A percentile compares a stretch with the other conserved stretches of the same genome.
Conservation (phyloP, 2,113 vertebrate species). For the Sinocyclocheilus anshuiensis region DNA sequence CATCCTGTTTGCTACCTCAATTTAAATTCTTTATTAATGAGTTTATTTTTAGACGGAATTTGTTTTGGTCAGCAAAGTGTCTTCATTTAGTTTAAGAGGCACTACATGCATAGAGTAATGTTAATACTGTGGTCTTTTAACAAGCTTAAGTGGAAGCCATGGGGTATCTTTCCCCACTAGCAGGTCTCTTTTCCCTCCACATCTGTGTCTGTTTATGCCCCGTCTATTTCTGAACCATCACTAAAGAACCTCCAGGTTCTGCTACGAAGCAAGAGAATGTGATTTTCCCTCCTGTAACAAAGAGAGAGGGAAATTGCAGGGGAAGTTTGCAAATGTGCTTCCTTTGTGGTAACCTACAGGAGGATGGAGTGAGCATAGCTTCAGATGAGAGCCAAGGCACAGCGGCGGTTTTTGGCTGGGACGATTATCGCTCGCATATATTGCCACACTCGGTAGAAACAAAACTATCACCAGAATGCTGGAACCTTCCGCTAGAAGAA, state of each 20-base stretch:
- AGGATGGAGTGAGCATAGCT: constrained; percentile 57
- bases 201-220: constrained; percentile 62
- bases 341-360: constrained; percentile 57
- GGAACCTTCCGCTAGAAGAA: constrained; percentile 56
- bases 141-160: constrained; percentile 46
- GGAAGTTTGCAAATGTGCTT: constrained; percentile 60
- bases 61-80: constrained; percentile 19
- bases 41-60: neutral
- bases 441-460: constrained; percentile 61
- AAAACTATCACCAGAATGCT: constrained; percentile 59
- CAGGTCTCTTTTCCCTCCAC: constrained; percentile 40
- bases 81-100: neutral
- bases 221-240: constrained; percentile 59
- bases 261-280: constrained; percentile 45
- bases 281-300: constrained; percentile 51
- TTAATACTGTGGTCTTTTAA: constrained; percentile 42
- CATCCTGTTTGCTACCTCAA: neutral
- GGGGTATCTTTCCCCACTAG: constrained; percentile 46
- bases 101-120: neutral
- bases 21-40: neutral
- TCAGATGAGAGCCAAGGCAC: constrained; percentile 59
- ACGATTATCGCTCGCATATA: constrained; percentile 65
- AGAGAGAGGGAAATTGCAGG: constrained; percentile 55
- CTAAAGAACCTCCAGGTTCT: constrained; percentile 57
- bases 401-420: constrained; percentile 64